These are phyloP conservation scores for Anguilla rostrata DNA, from an alignment of 2,113 vertebrate species.

Conservation along the genomic window DNA sequence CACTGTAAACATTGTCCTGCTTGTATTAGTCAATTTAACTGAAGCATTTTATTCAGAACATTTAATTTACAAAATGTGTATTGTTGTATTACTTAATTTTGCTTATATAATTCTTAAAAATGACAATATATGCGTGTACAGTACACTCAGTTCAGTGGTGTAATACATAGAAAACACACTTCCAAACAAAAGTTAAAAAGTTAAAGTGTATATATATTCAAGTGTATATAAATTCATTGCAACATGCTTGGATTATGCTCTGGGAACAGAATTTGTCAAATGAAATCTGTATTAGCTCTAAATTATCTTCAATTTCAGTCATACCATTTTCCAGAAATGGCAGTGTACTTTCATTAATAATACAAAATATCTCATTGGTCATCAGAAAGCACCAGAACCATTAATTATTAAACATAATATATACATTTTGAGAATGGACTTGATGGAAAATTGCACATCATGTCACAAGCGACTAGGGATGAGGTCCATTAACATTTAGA, in stretches of 20 bases:
- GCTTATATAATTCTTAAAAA: too few species aligned
- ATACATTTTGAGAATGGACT: constrained; percentile 24
- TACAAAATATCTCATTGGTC: neutral
- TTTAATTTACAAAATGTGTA: neutral
- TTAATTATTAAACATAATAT: constrained; percentile 24
- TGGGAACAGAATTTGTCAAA: neutral
- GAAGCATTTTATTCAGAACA: neutral
- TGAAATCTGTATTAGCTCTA: neutral
- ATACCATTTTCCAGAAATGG: too few species aligned
- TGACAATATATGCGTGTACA: too few species aligned
- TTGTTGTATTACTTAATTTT: neutral
- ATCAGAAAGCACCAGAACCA: neutral
- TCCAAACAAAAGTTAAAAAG: too few species aligned
- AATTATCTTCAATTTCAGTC: neutral
- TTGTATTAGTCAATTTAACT: neutral
- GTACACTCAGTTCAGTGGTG: too few species aligned
- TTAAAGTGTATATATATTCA: too few species aligned
- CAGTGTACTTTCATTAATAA: too few species aligned
- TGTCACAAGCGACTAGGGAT: constrained; percentile 13
- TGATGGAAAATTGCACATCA: constrained; percentile 23
- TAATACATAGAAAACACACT: too few species aligned
- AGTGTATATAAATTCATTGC: neutral
- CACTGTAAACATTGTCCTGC: neutral
- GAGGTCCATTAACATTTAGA: constrained; percentile 29
- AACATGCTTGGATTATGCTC: neutral